Evolutionary conservation across 2,888 invertebrate species (phyloP).

Genomic region (Melanophora roralis): DNA sequence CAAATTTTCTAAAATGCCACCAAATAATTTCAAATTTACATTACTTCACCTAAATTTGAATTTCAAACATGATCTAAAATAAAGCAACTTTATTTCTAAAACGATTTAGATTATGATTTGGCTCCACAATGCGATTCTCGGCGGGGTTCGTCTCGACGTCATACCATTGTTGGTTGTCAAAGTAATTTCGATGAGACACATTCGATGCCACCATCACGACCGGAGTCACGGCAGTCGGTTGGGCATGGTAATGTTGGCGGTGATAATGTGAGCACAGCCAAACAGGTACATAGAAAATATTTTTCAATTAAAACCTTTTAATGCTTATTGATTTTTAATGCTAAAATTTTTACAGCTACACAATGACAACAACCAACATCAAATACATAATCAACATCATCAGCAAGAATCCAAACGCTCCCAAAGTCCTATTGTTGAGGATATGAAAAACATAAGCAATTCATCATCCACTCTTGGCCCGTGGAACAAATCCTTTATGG

Average conservation of each 20-base stretch:
- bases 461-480: constrained; percentile 76
- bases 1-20: constrained; percentile 23
- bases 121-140: constrained; percentile 88
- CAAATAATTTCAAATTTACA: background rate
- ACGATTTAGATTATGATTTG: constrained; percentile 84
- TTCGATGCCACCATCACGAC: constrained; percentile 84
- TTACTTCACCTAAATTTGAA: background rate
- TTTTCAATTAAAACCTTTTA: constrained; percentile 22
- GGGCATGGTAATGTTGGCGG: constrained; percentile 64
- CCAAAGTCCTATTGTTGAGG: constrained; percentile 62
- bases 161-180: constrained; percentile 82
- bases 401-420: constrained; percentile 60
- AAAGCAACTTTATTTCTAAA: too few relatives aligned
- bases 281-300: constrained; percentile 66
- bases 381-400: constrained; percentile 65
- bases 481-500: constrained; percentile 77
- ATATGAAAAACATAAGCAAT: constrained; percentile 66
- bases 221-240: constrained; percentile 80
- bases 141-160: constrained; percentile 83
- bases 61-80: background rate
- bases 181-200: constrained; percentile 77
- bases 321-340: background rate
- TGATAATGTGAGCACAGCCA: constrained; percentile 66
- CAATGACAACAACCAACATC: constrained; percentile 62
- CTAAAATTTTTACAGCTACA: constrained; percentile 48